These are phyloP conservation scores for Drosophila asahinai DNA, from an alignment of 1,140 invertebrate species.

Conservation along the genomic window DNA sequence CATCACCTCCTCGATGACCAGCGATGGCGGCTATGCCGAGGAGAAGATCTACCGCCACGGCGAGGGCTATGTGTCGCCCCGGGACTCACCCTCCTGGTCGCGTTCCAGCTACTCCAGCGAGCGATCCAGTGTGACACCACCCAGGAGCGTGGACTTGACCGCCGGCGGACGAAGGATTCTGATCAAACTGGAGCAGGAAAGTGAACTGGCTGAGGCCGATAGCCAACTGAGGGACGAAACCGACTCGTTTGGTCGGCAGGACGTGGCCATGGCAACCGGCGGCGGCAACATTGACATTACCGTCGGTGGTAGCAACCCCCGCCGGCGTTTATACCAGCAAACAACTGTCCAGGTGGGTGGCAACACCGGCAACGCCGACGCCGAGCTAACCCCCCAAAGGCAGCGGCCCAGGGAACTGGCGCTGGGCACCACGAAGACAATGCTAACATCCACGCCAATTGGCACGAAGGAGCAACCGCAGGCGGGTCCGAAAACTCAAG, in stretches of 20 bases:
- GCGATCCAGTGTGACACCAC: constrained; percentile 73
- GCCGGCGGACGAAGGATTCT: constrained; percentile 76
- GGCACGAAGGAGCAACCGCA: constrained; percentile 82
- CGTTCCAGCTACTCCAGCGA: constrained; percentile 72
- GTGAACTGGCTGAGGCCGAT: constrained; percentile 45
- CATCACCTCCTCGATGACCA: constrained; percentile 80
- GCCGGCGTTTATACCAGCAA: constrained; percentile 77
- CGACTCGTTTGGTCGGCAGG: constrained; percentile 74
- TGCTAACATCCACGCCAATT: constrained; percentile 73
- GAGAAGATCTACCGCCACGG: constrained; percentile 82
- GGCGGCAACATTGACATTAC: constrained; percentile 84
- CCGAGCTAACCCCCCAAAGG: constrained; percentile 39
- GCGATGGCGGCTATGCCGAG: constrained; percentile 74
- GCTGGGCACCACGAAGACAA: constrained; percentile 71
- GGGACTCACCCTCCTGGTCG: constrained; percentile 71
- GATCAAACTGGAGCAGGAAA: constrained; percentile 76
- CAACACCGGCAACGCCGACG: constrained; percentile 37
- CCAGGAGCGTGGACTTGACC: constrained; percentile 75
- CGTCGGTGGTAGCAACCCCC: constrained; percentile 76
- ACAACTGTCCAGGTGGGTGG: constrained; percentile 73
- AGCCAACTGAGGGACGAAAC: constrained; percentile 61
- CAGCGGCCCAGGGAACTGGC: constrained; percentile 66
- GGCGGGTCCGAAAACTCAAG: constrained; percentile 50
- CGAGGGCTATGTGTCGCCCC: constrained; percentile 78
- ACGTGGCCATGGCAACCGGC: constrained; percentile 72